phyloP scores from a whole-genome alignment of 2,888 invertebrate species.

The Caenorhabditis wallacei region DNA sequence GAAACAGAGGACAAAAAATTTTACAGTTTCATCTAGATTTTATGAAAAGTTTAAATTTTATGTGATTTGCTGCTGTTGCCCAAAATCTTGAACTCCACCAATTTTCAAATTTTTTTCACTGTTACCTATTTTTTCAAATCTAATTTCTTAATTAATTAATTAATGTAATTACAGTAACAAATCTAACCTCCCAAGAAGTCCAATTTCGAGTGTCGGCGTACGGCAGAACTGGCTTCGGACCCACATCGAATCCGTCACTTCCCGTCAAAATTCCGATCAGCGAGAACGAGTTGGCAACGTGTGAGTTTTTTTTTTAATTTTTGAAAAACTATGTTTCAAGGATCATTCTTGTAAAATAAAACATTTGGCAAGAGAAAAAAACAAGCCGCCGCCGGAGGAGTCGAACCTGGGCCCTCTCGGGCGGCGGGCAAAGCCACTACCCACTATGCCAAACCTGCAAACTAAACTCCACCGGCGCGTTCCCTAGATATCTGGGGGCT shows the following conservation, averaged over 20 bases:
- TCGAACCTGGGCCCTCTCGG: too few species aligned
- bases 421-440: too few species aligned
- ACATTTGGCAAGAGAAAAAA: too few species aligned
- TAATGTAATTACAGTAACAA: slow-evolving; percentile 68
- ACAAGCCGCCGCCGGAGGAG: too few species aligned
- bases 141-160: not conserved
- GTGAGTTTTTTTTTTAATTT: slow-evolving; percentile 35
- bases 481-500: too few species aligned
- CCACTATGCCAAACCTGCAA: too few species aligned
- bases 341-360: too few species aligned
- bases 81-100: not conserved
- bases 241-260: slow-evolving; percentile 77
- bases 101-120: not conserved
- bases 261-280: slow-evolving; percentile 76
- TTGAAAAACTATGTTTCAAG: not conserved
- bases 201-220: slow-evolving; percentile 83
- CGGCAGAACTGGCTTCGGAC: slow-evolving; percentile 81
- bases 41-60: too few species aligned
- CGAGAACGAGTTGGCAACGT: slow-evolving; percentile 62
- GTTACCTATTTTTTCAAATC: not conserved
- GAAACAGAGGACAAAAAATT: too few species aligned
- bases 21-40: too few species aligned
- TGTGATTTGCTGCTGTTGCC: too few species aligned
- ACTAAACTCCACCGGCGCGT: too few species aligned
- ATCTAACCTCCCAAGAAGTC: slow-evolving; percentile 71